Conservation (phyloP, 2,888 invertebrate species). For the Prenolepis imparis region DNA sequence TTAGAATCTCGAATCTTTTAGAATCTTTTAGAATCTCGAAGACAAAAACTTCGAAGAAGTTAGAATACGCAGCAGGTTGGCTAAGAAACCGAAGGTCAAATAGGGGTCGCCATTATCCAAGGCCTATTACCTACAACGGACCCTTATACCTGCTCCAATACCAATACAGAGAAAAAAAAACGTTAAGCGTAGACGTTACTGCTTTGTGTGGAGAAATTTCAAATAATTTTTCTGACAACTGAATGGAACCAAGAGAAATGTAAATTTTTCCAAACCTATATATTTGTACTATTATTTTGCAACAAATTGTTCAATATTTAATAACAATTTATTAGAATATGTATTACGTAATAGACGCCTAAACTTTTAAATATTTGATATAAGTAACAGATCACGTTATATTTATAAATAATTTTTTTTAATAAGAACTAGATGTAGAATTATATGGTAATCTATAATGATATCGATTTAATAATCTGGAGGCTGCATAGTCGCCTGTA, state of each 20-base stretch:
- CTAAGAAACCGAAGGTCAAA: constrained; percentile 76
- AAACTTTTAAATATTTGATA: not conserved
- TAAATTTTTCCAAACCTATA: not conserved
- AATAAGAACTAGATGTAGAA: no score
- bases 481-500: constrained; percentile 71
- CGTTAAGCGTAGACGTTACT: constrained; percentile 36
- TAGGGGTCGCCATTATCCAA: constrained; percentile 74
- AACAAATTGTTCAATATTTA: not conserved
- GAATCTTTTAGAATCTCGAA: constrained; percentile 13
- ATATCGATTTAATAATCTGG: constrained; percentile 14
- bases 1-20: constrained; percentile 25
- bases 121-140: constrained; percentile 72
- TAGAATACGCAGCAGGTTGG: constrained; percentile 64
- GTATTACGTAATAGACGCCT: not conserved
- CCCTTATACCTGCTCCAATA: constrained; percentile 72
- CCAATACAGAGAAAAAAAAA: constrained; percentile 62
- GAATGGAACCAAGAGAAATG: not conserved
- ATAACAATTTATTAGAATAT: not conserved
- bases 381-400: not conserved
- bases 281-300: not conserved
- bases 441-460: not conserved
- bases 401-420: not conserved
- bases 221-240: not conserved
- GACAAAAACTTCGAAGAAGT: constrained; percentile 48
- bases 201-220: constrained; percentile 18